Base-by-base conservation (phyloP, 2,797 vertebrate genomes). In the Amphiprion clarkii region DNA sequence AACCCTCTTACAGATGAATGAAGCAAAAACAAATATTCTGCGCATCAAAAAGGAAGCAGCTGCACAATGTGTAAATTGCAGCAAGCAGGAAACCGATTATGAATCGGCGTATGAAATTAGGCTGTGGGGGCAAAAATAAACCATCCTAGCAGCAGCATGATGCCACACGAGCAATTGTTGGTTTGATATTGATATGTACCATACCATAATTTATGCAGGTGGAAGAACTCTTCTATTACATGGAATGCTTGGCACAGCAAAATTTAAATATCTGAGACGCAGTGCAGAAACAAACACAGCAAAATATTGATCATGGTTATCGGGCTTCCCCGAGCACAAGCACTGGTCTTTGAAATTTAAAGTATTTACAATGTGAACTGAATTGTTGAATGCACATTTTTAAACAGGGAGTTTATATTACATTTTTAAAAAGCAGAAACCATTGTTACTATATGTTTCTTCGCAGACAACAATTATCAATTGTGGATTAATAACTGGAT, bases 161-260 rank as follows among this genome's bases (percentile, higher is more conserved):
- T 23, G 8, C 5, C 11, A 66, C 17, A 55, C 16, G 33, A 29
- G 13, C 49, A 42, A 44, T 5, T 55, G 59, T 53, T 39, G 48
- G 31, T 42, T 55, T 42, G n/a, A 51, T 66, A 57, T 14, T 25
- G 25, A 71, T 57, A 44, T 71, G 8, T 11, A 27, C 31, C 42
- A 54, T 12, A 21, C 8, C 13, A 23, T 67, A 46, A 74, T 60
- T 36, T 52, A 71, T 79, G 57, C 62, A 75, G 63, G 23, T 40
- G 29, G 60, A 25, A 67, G 40, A 55, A 49, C 31, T 60, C 36
- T 40, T 56, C 29, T 65, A 59, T 49, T 71, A n/a, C 39, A 42
- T 17, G 51, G 44, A 52, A 54, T 21, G 21, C 33, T 36, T 51
- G 36, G 44, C 55, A 44, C 49, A 29, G 40, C 51, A 54, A 44